Percentiles rank a stretch among this genome's conserved stretches.
These are phyloP conservation scores for Drosophila equinoxialis DNA, from an alignment of 1,140 invertebrate species.

Conservation along the genomic window DNA sequence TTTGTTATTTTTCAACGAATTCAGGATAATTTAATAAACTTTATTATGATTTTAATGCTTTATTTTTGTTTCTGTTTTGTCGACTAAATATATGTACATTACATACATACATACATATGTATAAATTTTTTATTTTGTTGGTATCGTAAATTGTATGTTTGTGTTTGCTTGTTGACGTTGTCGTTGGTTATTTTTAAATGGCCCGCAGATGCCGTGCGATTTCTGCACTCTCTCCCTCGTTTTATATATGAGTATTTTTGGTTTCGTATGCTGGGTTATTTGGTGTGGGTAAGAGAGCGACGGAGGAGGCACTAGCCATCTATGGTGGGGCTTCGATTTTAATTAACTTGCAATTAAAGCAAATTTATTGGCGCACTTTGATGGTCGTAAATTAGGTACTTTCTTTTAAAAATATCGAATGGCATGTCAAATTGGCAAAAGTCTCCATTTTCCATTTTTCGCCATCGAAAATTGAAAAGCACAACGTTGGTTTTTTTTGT, in stretches of 20 bases:
- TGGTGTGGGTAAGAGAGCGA: not conserved
- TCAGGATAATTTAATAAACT: conserved; percentile 30
- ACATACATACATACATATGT: too few relatives aligned
- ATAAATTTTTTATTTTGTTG: conserved; percentile 32
- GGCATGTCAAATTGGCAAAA: conserved; percentile 68
- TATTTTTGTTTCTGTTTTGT: not conserved
- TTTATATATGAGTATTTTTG: conserved; percentile 5
- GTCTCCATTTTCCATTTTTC: not conserved
- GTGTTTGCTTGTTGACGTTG: conserved; percentile 38
- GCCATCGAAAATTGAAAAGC: conserved; percentile 27
- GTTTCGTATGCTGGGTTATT: not conserved
- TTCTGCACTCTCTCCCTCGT: conserved; percentile 8
- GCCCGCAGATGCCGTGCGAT: conserved; percentile 4
- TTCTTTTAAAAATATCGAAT: conserved; percentile 55
- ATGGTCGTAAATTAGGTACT: conserved; percentile 72
- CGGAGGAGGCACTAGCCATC: not conserved
- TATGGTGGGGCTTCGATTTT: conserved; percentile 54
- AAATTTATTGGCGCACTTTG: conserved; percentile 77
- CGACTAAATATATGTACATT: not conserved
- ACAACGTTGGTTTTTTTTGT: conserved; percentile 23
- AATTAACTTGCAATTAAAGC: conserved; percentile 76
- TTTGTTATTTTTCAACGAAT: conserved; percentile 2
- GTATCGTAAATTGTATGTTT: conserved; percentile 1
- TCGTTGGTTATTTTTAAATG: conserved; percentile 48
- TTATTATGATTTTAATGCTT: conserved; percentile 16